A percentile compares a stretch with the other conserved stretches of the same genome.
Conservation (phyloP, 2,888 invertebrate genomes). For the Idaea biselata region DNA sequence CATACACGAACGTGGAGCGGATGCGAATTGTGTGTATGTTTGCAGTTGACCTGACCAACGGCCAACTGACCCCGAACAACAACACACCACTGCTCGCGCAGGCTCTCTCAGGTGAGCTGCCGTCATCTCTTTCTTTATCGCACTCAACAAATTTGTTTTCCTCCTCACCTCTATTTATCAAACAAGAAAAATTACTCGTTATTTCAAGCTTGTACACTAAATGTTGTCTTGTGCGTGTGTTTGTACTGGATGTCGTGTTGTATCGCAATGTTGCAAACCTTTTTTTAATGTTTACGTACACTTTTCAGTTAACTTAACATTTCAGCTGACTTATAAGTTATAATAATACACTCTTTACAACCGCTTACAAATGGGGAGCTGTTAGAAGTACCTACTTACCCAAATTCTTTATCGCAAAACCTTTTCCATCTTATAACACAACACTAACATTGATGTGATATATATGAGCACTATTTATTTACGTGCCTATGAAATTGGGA, state of each 20-base stretch:
- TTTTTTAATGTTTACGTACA: background rate
- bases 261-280: background rate
- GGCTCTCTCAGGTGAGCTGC: constrained; percentile 93
- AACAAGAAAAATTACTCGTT: background rate
- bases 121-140: constrained; percentile 36
- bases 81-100: constrained; percentile 97
- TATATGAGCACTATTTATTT: background rate
- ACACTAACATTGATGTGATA: background rate
- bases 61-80: constrained; percentile 97
- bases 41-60: constrained; percentile 97
- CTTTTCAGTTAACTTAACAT: background rate
- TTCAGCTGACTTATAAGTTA: background rate
- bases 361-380: constrained; percentile 1
- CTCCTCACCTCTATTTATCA: constrained; percentile 20
- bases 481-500: background rate
- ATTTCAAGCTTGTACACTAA: constrained; percentile 4
- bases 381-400: background rate
- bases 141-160: constrained; percentile 24
- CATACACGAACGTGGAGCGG: constrained; percentile 71
- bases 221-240: constrained; percentile 4
- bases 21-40: constrained; percentile 85
- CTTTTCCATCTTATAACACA: background rate
- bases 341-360: background rate
- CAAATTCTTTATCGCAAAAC: background rate
- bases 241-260: background rate